Evolutionary conservation across 1,140 invertebrate genomes (phyloP), one percentile per base, ranked within the genome.

Genomic region (Lordiphosa clarofinis): DNA sequence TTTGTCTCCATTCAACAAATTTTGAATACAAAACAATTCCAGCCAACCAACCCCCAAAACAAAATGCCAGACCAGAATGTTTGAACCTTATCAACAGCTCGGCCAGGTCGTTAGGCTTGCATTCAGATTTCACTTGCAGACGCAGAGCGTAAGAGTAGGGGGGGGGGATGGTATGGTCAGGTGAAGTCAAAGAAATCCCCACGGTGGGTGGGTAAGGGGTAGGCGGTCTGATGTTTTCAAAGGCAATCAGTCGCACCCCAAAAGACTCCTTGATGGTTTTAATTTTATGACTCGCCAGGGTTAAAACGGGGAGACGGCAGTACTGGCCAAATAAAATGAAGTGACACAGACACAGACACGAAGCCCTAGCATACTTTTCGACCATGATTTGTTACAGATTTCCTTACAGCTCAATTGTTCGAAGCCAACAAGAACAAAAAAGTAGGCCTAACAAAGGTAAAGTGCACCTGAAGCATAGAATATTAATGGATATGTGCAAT

Each of bases 21-120:
- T 11, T 33, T 31, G 3, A 33, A 10, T 10, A 21, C 15, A 7
- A 31, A 31, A 31, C 11, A 28, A 4, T 11, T 44, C 0, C 7
- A n/a, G 6, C 24, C 28, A 5, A 39, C n/a, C 19, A 57, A 36
- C 21, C 38, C 53, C 31, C 21, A 56, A 59, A 60, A 81, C 61
- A 61, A 21, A 31, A 36, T 37, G 56, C 67, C 68, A 61, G 59
- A 72, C 56, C 46, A 58, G 42, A 64, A 76, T 61, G 73, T 68
- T 76, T 59, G 63, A 50, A 68, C 67, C 78, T 82, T 82, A 82
- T 82, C 72, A 84, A 82, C 78, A 63, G 76, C 78, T 76, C 76
- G 76, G 78, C 68, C 76, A 76, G 76, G 72, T 82, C 76, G 76
- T 82, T 82, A 82, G 78, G 76, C 72, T 76, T 82, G 78, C 78